Percentiles rank a stretch among this genome's conserved stretches.
These are phyloP conservation scores for Drosophila chauvacae DNA, from an alignment of 1,140 invertebrate species.

Conservation along the genomic window DNA sequence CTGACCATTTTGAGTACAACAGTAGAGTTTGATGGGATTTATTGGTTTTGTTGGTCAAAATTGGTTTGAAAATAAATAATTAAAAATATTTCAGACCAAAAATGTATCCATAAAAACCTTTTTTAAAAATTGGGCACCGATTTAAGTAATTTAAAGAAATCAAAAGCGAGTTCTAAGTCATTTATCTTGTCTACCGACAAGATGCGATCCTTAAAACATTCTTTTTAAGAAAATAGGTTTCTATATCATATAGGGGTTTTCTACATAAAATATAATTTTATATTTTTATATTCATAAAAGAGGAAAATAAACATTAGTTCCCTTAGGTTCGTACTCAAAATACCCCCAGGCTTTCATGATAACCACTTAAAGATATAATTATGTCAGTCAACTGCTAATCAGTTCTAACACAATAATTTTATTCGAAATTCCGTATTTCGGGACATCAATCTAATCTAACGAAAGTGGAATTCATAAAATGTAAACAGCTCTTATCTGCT, in stretches of 20 bases:
- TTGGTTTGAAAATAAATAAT: too few species aligned
- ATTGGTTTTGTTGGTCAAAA: too few species aligned
- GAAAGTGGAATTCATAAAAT: neutral
- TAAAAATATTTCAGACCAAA: too few species aligned
- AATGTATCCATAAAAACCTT: too few species aligned
- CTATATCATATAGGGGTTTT: neutral
- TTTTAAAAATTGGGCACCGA: too few species aligned
- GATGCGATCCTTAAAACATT: neutral
- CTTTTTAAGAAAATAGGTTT: neutral
- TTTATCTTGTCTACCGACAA: neutral
- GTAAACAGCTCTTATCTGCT: conserved; percentile 9
- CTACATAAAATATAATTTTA: too few species aligned
- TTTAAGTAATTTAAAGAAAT: too few species aligned
- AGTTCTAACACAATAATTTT: neutral
- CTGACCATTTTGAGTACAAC: neutral
- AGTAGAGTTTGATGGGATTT: too few species aligned
- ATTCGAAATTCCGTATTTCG: neutral
- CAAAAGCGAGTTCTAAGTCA: too few species aligned
- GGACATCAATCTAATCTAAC: conserved; percentile 17
- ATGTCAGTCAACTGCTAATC: conserved; percentile 10
- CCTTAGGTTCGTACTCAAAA: too few species aligned
- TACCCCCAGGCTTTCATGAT: neutral
- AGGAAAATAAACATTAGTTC: neutral
- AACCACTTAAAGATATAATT: neutral
- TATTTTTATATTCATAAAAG: neutral